Percentiles rank a stretch among this genome's conserved stretches.
Evolutionary conservation across 2,797 vertebrate genomes (phyloP).

Genomic region (Salarias fasciatus): DNA sequence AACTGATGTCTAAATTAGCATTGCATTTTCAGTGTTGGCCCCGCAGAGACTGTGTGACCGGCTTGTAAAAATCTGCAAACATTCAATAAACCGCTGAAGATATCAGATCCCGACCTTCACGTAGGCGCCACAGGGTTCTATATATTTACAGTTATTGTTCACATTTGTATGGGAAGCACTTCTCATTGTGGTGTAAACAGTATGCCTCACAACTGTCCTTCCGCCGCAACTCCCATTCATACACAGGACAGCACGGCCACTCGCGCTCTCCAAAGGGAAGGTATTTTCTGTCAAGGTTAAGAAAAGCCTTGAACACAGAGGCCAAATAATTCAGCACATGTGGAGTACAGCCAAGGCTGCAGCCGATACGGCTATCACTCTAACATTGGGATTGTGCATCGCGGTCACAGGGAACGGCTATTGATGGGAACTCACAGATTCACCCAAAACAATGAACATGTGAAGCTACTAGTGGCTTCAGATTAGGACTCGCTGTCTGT

Average conservation of each 20-base stretch:
- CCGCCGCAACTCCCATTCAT: conserved; percentile 16
- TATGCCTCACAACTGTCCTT: conserved; percentile 42
- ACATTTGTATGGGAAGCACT: conserved; percentile 33
- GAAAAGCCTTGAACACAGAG: conserved; percentile 32
- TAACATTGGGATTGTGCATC: conserved; percentile 33
- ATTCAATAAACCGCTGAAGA: conserved; percentile 50
- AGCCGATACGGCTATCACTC: conserved; percentile 23
- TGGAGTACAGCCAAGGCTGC: conserved; percentile 44
- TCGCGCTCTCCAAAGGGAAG: conserved; percentile 35
- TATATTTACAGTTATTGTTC: conserved; percentile 45
- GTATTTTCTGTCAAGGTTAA: conserved; percentile 60
- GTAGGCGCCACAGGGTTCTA: conserved; percentile 21
- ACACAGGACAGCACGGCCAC: conserved; percentile 24
- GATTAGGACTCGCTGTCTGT: conserved; percentile 2
- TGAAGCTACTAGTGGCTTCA: conserved; percentile 1
- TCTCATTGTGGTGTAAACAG: conserved; percentile 34
- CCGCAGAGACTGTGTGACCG: conserved; percentile 45
- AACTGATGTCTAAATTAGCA: conserved; percentile 78
- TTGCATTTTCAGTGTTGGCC: conserved; percentile 54
- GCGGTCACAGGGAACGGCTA: conserved; percentile 36
- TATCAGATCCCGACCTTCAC: conserved; percentile 47
- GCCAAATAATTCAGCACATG: conserved; percentile 50
- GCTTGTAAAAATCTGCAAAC: conserved; percentile 57
- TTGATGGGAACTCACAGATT: conserved; percentile 36
- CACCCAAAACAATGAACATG: conserved; percentile 9